Evolutionary conservation across 2,888 invertebrate genomes (phyloP).

Genomic region (Cantharis nigra): DNA sequence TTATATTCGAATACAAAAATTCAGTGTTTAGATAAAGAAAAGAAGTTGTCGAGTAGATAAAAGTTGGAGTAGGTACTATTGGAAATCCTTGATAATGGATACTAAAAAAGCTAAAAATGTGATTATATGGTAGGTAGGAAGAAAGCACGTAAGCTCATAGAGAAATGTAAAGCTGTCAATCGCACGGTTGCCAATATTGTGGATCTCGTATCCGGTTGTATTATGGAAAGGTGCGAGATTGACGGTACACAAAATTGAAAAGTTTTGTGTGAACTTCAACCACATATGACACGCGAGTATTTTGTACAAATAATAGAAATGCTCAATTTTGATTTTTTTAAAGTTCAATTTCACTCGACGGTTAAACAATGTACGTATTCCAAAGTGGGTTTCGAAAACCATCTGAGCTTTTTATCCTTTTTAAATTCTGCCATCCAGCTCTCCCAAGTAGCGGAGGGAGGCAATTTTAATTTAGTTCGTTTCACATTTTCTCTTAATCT

Average conservation of each 20-base stretch:
- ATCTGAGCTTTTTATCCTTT: constrained; percentile 40
- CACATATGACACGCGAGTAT: constrained; percentile 24
- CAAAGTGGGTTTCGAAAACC: constrained; percentile 10
- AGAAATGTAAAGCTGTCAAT: constrained; percentile 47
- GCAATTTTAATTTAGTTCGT: constrained; percentile 38
- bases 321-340: not conserved
- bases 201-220: constrained; percentile 42
- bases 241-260: constrained; percentile 45
- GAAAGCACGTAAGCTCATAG: constrained; percentile 39
- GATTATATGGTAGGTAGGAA: constrained; percentile 28
- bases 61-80: constrained; percentile 32
- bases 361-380: constrained; percentile 11
- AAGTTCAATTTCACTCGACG: not conserved
- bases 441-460: constrained; percentile 38
- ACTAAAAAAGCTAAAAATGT: constrained; percentile 38
- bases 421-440: constrained; percentile 37
- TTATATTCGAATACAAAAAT: not conserved
- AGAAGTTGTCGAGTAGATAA: not conserved
- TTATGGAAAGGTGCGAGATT: constrained; percentile 40
- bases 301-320: not conserved
- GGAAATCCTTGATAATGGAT: constrained; percentile 35
- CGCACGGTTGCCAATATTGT: constrained; percentile 42
- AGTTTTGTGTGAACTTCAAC: constrained; percentile 35
- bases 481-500: constrained; percentile 43
- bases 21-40: not conserved